Evolutionary conservation across 1,140 invertebrate species (phyloP), one percentile per base, ranked within the genome.

Genomic region (Pseudomyrmex dendroicus): DNA sequence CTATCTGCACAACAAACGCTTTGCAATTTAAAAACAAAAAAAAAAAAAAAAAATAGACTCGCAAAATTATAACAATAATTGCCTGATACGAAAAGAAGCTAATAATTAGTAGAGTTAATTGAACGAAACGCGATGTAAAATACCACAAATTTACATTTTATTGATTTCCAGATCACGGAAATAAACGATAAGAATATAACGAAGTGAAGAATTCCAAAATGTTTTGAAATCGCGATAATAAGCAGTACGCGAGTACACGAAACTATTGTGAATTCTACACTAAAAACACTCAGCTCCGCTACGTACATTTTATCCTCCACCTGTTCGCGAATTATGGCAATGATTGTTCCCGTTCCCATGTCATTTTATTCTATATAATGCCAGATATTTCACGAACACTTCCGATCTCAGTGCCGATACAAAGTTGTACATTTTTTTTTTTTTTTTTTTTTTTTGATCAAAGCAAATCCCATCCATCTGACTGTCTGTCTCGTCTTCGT

Each of bases 391-490:
- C 22, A 46, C 48, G 61, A 48, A 76, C 25, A 61, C 22, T 44
- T 48, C 13, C 56, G 54, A 67, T 77, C 61, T 66, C 61, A 13
- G 20, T 56, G 13, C 13, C 35, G 52, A 68, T 57, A 13, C 15
- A 17, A 25, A 78, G 20, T 48, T 5, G 5, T 44, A 59, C 44
- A 7, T 35, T 35, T 80, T 59, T 80, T 80, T 80, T 35, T 20
- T 35, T 80, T 72, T 80, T 80, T 80, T 20, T 20, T 20, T 20
- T 20, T 20, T 20, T 35, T 15, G 73, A 77, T 77, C 73, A 17
- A 1, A 8, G 17, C 13, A 67, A 17, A 67, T n/a, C 62, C n/a
- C 35, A 57, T 73, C 73, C 48, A 66, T 76, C 66, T 67, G 15
- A 59, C 67, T 50, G 25, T 62, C 78, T 17, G 22, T 59, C 67